A percentile compares a stretch with the other conserved stretches of the same genome.
Conservation (phyloP, 2,888 invertebrate genomes). For the Pyrgus malvae region DNA sequence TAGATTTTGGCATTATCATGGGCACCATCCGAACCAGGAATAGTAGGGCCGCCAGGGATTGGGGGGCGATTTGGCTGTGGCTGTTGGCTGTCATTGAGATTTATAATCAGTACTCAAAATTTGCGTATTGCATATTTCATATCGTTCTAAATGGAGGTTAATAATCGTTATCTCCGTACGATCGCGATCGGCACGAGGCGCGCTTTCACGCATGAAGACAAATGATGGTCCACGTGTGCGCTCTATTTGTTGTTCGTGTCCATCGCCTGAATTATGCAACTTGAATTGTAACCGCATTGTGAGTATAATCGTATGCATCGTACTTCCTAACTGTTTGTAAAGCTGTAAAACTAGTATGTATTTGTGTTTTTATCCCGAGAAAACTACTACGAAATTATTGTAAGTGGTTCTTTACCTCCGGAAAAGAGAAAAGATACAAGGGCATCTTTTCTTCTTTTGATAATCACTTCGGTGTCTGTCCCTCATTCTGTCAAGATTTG, state of each 20-base stretch:
- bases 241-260: conserved; percentile 17
- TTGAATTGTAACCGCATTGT: conserved; percentile 2
- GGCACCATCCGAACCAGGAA: too few species aligned
- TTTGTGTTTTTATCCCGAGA: too few species aligned
- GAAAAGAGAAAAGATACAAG: too few species aligned
- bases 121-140: background rate
- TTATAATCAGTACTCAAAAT: background rate
- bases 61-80: too few species aligned
- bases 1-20: too few species aligned
- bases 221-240: conserved; percentile 20
- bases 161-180: conserved; percentile 8
- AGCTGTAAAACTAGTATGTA: too few species aligned
- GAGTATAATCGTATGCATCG: background rate
- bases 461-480: too few species aligned
- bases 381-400: too few species aligned
- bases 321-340: background rate
- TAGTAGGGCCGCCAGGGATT: too few species aligned
- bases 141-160: background rate
- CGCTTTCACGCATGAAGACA: conserved; percentile 10
- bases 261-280: conserved; percentile 17
- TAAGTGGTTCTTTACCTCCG: too few species aligned
- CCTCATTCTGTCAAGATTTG: too few species aligned
- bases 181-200: conserved; percentile 11
- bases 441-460: too few species aligned
- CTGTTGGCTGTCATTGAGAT: background rate